Base-by-base conservation (phyloP, 1,140 invertebrate species). In the Bombus superbus region DNA sequence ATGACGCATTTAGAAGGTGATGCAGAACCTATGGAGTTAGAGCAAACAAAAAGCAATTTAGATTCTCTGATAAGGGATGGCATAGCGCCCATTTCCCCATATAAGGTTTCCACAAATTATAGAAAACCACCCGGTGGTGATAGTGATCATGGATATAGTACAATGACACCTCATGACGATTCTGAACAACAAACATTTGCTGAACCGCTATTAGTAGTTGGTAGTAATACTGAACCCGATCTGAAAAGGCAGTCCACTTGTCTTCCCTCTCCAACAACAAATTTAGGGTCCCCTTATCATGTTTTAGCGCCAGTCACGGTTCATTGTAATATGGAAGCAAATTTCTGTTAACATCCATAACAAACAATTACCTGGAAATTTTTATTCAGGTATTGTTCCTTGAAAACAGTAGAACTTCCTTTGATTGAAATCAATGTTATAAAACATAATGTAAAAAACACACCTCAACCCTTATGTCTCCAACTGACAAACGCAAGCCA, bases 141-240 rank as follows among this genome's bases (percentile, higher is more conserved):
- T 89, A 98, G 98, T 53, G 98, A 99, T 95, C 98, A 99, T 93
- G 98, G 98, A 5, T 99, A 99, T 93, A 98, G 98, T 32, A 99
- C 98, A 0, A 99, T 99, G 98, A 99, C 98, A 0, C 98, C 98
- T 1, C 97, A 98, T 89, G 98, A 98, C 88, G 98, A 99, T 92
- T 97, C 96, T 6, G 98, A 98, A 91, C 97, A 97, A 87, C 96
- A 97, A 72, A 97, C 97, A 15, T 97, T 98, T 86, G 97, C 97
- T 22, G 96, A 97, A 89, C 96, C 96, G 2, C 83, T 96, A 13
- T 90, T 96, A 11, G 83, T 95, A 18, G 86, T 95, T 91, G 88
- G 95, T 88, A 85, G 94, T 93, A 94, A 95, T 94, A 89, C 92
- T 91, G 88, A 95, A 91, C 86, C 94, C 72, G 90, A 95, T 93